Percentiles rank a stretch among this genome's conserved stretches.
These are phyloP conservation scores for Takifugu bimaculatus DNA, from an alignment of 2,113 vertebrate genomes.

Conservation along the genomic window DNA sequence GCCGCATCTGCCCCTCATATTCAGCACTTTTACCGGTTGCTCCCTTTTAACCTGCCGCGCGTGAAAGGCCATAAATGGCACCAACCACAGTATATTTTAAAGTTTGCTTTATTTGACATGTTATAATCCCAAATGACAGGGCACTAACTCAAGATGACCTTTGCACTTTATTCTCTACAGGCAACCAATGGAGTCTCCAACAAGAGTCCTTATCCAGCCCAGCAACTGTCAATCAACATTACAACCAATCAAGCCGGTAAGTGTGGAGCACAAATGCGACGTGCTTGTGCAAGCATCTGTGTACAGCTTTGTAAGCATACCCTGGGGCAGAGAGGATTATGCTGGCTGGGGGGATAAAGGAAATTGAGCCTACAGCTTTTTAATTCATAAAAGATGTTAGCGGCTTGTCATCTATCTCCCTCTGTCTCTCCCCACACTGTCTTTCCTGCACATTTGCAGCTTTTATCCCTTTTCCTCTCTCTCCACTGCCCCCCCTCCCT, in stretches of 20 bases:
- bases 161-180: slow-evolving; percentile 64
- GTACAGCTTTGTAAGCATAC: slow-evolving; percentile 25
- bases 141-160: slow-evolving; percentile 9
- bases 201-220: slow-evolving; percentile 92
- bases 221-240: slow-evolving; percentile 93
- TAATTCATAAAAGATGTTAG: slow-evolving; percentile 69
- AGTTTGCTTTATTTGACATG: too few relatives aligned
- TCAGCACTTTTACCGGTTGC: too few relatives aligned
- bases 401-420: slow-evolving; percentile 46
- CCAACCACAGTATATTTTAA: too few relatives aligned
- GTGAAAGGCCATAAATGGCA: too few relatives aligned
- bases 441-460: slow-evolving; percentile 38
- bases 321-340: slow-evolving; percentile 47
- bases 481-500: slow-evolving; percentile 5
- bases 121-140: not conserved
- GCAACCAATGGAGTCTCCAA: slow-evolving; percentile 91
- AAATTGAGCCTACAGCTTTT: slow-evolving; percentile 62
- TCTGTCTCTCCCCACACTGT: slow-evolving; percentile 9
- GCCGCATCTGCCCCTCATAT: too few relatives aligned
- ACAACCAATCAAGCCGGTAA: slow-evolving; percentile 98
- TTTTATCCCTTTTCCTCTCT: slow-evolving; percentile 29
- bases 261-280: slow-evolving; percentile 40
- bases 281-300: slow-evolving; percentile 1
- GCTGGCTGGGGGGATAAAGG: slow-evolving; percentile 54
- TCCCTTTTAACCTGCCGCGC: too few relatives aligned